Conservation (phyloP, 2,888 invertebrate species). For the Luperina nickerlii region DNA sequence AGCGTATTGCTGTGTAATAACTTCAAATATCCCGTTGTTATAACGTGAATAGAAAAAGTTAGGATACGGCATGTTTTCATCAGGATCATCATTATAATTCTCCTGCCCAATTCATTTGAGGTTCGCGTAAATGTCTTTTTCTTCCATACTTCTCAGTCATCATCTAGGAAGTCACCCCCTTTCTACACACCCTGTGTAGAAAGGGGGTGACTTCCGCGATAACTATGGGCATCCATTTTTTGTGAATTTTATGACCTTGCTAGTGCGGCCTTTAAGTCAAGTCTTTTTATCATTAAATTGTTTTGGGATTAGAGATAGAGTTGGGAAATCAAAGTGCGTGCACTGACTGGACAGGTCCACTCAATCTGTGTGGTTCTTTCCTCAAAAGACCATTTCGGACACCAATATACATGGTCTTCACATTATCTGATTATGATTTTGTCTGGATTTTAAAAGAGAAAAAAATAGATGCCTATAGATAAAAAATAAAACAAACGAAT, state of each 20-base stretch:
- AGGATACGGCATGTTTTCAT: neutral
- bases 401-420: no score
- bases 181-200: no score
- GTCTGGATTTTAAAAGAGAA: no score
- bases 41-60: neutral
- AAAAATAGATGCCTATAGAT: neutral
- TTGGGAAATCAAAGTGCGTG: neutral
- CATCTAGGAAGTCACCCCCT: no score
- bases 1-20: conserved; percentile 6
- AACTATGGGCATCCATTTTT: neutral
- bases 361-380: no score
- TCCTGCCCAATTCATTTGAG: no score
- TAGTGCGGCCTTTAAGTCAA: neutral
- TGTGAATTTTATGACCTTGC: neutral
- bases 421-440: no score
- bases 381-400: no score
- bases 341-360: no score
- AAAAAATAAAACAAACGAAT: neutral
- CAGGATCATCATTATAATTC: neutral
- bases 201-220: no score
- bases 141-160: no score
- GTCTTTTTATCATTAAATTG: neutral
- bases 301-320: neutral
- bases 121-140: no score
- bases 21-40: conserved; percentile 26